A percentile compares a stretch with the other conserved stretches of the same genome.
Evolutionary conservation across 2,888 invertebrate species (phyloP).

Genomic region (Galeopsomyia nigrocyanea): DNA sequence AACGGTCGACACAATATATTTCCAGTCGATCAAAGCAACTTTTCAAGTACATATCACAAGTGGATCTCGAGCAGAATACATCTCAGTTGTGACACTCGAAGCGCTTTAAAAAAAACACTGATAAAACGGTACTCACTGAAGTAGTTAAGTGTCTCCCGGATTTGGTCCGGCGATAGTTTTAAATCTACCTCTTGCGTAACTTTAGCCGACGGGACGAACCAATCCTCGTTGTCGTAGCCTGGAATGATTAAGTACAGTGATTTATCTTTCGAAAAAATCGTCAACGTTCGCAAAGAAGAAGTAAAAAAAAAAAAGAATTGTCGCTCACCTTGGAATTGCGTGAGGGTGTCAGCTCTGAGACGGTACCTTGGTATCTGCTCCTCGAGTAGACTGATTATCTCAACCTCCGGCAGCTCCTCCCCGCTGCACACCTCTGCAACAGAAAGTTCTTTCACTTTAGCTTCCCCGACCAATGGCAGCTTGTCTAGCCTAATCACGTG

Average conservation of each 20-base stretch:
- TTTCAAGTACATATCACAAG: not conserved
- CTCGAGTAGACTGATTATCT: constrained; percentile 94
- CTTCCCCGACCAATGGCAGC: constrained; percentile 33
- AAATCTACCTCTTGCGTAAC: constrained; percentile 80
- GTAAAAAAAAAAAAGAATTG: not conserved
- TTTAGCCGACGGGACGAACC: constrained; percentile 92
- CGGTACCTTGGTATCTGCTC: constrained; percentile 96
- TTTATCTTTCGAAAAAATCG: not conserved
- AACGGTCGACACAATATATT: not conserved
- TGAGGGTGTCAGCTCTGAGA: constrained; percentile 92
- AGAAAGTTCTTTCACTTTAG: constrained; percentile 48
- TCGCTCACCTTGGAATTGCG: constrained; percentile 86
- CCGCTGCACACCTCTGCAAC: constrained; percentile 91
- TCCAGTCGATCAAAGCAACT: not conserved
- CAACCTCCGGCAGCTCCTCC: constrained; percentile 94
- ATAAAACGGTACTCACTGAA: constrained; percentile 86
- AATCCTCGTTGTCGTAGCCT: constrained; percentile 94
- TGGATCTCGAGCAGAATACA: not conserved
- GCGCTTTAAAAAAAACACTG: constrained; percentile 5
- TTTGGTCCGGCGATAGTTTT: constrained; percentile 92
- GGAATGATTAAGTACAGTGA: constrained; percentile 52
- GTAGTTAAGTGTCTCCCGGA: constrained; percentile 96
- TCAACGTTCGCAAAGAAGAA: not conserved
- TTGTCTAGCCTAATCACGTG: constrained; percentile 3
- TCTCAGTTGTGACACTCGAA: constrained; percentile 21